Conservation (phyloP, 1,140 invertebrate species). For the Mylabris phalerata region DNA sequence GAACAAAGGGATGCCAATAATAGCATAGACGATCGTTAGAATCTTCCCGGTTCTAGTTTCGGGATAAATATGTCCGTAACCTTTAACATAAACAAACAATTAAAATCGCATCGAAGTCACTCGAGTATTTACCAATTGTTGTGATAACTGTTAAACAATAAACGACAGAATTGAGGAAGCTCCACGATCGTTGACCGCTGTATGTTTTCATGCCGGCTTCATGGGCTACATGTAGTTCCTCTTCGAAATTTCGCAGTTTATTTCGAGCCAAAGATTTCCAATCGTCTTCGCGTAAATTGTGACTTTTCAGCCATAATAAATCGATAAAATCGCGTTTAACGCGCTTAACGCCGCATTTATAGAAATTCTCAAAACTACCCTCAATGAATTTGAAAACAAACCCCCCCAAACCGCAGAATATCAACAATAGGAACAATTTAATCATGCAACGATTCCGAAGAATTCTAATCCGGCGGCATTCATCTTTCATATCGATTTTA, state of each 20-base stretch:
- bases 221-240: conserved; percentile 74
- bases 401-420: conserved; percentile 71
- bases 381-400: conserved; percentile 72
- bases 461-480: conserved; percentile 48
- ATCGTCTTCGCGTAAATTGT: conserved; percentile 74
- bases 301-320: conserved; percentile 68
- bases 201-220: conserved; percentile 73
- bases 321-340: conserved; percentile 82
- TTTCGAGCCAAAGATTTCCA: conserved; percentile 78
- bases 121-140: conserved; percentile 71
- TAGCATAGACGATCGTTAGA: conserved; percentile 87
- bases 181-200: conserved; percentile 82
- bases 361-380: conserved; percentile 74
- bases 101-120: neutral
- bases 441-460: conserved; percentile 61
- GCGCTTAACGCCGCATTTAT: conserved; percentile 79
- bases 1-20: conserved; percentile 91
- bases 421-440: conserved; percentile 57
- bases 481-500: conserved; percentile 50
- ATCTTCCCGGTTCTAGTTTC: conserved; percentile 75
- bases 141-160: conserved; percentile 89
- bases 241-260: conserved; percentile 77
- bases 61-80: conserved; percentile 90
- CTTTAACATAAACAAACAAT: conserved; percentile 49
- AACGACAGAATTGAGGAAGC: conserved; percentile 85